Percentiles rank a stretch among this genome's conserved stretches.
phyloP scores from a whole-genome alignment of 2,888 invertebrate genomes.

The Drosophila antonietae region DNA sequence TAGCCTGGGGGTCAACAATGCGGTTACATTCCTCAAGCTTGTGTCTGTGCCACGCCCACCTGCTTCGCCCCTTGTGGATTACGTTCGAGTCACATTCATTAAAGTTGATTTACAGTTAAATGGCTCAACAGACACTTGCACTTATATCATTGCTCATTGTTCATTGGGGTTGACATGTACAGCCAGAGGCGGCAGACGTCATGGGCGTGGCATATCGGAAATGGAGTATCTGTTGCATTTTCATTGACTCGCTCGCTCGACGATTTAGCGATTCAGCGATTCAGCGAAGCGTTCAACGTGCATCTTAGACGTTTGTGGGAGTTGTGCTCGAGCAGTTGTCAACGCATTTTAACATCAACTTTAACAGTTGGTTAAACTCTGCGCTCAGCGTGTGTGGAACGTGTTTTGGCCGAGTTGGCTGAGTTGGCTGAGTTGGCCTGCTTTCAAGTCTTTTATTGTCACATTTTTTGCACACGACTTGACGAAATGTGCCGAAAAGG shows the following conservation, averaged over 20 bases:
- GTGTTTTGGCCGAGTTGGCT: conserved; percentile 13
- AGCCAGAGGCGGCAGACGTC: not conserved
- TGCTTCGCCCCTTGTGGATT: conserved; percentile 9
- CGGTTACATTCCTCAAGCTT: conserved; percentile 31
- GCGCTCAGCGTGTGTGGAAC: conserved; percentile 43
- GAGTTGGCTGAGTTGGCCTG: conserved; percentile 34
- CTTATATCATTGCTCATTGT: conserved; percentile 12
- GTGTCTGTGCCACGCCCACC: conserved; percentile 16
- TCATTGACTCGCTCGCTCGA: conserved; percentile 31
- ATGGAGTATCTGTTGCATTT: conserved; percentile 49
- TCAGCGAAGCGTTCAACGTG: conserved; percentile 20
- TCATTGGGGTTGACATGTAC: conserved; percentile 35
- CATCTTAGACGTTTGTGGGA: not conserved
- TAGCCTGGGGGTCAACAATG: conserved; percentile 25
- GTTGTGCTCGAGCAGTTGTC: conserved; percentile 60
- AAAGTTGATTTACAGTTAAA: conserved; percentile 41
- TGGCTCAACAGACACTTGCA: conserved; percentile 48
- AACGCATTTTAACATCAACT: conserved; percentile 62
- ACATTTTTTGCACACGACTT: conserved; percentile 67
- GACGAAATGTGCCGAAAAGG: conserved; percentile 68
- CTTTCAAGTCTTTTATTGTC: conserved; percentile 63
- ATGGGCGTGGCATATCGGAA: conserved; percentile 16
- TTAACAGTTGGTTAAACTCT: conserved; percentile 27
- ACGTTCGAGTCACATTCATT: conserved; percentile 47
- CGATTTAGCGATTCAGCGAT: not conserved